These are phyloP conservation scores for Neodiprion lecontei DNA, from an alignment of 1,140 invertebrate genomes.

Conservation along the genomic window DNA sequence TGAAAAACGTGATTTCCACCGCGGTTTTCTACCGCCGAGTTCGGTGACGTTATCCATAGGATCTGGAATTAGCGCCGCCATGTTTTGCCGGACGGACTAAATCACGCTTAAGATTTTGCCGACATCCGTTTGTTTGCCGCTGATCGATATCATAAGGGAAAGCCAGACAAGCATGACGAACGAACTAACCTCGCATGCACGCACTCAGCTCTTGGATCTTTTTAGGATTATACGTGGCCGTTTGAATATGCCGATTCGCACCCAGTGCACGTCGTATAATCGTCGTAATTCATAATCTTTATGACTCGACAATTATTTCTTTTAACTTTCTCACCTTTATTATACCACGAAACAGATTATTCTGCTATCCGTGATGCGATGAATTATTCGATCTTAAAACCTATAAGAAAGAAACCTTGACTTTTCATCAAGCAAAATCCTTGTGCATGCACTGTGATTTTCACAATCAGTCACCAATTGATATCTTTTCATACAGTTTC, in stretches of 20 bases:
- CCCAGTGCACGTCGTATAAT: too few relatives aligned
- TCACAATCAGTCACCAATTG: too few relatives aligned
- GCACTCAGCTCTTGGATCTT: background rate
- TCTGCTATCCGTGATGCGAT: too few relatives aligned
- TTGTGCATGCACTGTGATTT: too few relatives aligned
- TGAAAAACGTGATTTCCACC: conserved; percentile 11
- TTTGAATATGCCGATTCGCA: background rate
- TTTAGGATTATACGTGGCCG: background rate
- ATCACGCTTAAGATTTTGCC: conserved; percentile 6
- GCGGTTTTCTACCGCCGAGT: background rate
- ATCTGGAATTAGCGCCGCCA: conserved; percentile 4
- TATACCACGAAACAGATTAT: too few relatives aligned
- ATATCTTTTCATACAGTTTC: too few relatives aligned
- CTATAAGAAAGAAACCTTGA: too few relatives aligned
- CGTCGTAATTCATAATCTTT: too few relatives aligned
- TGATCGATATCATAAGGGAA: conserved; percentile 9
- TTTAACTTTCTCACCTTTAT: too few relatives aligned
- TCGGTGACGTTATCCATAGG: background rate
- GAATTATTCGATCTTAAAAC: too few relatives aligned
- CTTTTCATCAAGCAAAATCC: too few relatives aligned
- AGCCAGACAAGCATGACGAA: conserved; percentile 1
- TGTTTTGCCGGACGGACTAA: conserved; percentile 1
- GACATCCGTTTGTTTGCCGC: conserved; percentile 11
- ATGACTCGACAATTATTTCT: too few relatives aligned
- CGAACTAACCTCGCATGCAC: background rate